Percentiles rank a stretch among this genome's conserved stretches.
Conservation (phyloP, 2,888 invertebrate genomes). For the Acrobasis consociella region DNA sequence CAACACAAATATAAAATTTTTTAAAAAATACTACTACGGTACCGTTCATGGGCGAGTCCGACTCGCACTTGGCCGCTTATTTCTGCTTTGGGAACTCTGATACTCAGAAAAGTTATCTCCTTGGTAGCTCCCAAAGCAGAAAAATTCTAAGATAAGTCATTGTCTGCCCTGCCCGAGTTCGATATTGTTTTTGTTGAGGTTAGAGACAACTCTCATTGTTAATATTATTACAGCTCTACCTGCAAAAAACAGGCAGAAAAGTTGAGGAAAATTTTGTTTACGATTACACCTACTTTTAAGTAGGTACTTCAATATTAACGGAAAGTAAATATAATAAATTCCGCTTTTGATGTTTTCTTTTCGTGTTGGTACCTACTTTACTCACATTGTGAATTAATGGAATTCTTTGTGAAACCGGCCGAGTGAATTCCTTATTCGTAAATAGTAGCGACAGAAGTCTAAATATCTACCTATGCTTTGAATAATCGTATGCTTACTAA, state of each 20-base stretch:
- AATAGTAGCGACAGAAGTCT: background rate
- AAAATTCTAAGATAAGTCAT: slow-evolving; percentile 36
- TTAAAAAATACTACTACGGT: too few species aligned
- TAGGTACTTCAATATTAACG: slow-evolving; percentile 4
- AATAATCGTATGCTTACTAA: too few species aligned
- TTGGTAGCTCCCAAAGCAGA: slow-evolving; percentile 6
- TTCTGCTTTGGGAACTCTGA: background rate
- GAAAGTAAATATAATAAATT: slow-evolving; percentile 26
- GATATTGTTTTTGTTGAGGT: slow-evolving; percentile 38
- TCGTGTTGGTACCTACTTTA: slow-evolving; percentile 14
- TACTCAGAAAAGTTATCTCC: background rate
- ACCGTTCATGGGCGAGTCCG: too few species aligned
- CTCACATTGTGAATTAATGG: slow-evolving; percentile 21
- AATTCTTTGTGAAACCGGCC: slow-evolving; percentile 6
- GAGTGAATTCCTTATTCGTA: background rate
- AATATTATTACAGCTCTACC: slow-evolving; percentile 36
- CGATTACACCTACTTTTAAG: slow-evolving; percentile 6
- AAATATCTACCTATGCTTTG: too few species aligned
- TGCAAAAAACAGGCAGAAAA: slow-evolving; percentile 21
- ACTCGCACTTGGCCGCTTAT: too few species aligned
- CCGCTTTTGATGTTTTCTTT: slow-evolving; percentile 28
- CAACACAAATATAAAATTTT: too few species aligned
- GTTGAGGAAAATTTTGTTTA: slow-evolving; percentile 28
- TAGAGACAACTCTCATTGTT: slow-evolving; percentile 34
- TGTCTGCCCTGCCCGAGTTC: slow-evolving; percentile 33